A percentile compares a stretch with the other conserved stretches of the same genome.
These are phyloP conservation scores for Chelonia mydas DNA, from an alignment of 2,797 vertebrate genomes.

Conservation along the genomic window DNA sequence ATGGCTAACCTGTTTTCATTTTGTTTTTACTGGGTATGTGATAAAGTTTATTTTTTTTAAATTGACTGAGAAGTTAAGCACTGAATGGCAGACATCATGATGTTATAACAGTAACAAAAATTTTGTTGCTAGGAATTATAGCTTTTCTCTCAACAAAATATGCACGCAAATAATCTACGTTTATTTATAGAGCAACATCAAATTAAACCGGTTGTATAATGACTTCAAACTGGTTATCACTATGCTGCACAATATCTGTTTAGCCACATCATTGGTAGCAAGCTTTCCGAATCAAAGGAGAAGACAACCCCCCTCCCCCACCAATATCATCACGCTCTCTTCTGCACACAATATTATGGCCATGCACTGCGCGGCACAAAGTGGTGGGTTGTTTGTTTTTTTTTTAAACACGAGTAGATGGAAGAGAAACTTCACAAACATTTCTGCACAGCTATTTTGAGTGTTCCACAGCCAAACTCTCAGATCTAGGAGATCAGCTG, in stretches of 20 bases:
- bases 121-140: slow-evolving; percentile 64
- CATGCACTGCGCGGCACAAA: background rate
- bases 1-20: background rate
- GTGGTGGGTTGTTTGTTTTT: background rate
- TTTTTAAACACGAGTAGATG: background rate
- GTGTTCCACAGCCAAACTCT: background rate
- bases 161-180: slow-evolving; percentile 72
- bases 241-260: slow-evolving; percentile 69
- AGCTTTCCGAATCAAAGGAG: slow-evolving; percentile 61
- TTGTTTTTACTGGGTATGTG: background rate
- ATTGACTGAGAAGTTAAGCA: slow-evolving; percentile 31
- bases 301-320: background rate
- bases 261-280: slow-evolving; percentile 65
- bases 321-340: background rate
- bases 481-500: background rate
- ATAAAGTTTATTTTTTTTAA: slow-evolving; percentile 21
- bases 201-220: slow-evolving; percentile 77
- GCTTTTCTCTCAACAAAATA: slow-evolving; percentile 74
- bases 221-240: slow-evolving; percentile 72
- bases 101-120: too few relatives aligned
- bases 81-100: slow-evolving; percentile 34
- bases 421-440: background rate
- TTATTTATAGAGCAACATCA: slow-evolving; percentile 79
- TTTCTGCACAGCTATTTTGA: background rate
- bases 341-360: background rate